Conservation (phyloP, 2,888 invertebrate species). For the Cylloceria caligata region DNA sequence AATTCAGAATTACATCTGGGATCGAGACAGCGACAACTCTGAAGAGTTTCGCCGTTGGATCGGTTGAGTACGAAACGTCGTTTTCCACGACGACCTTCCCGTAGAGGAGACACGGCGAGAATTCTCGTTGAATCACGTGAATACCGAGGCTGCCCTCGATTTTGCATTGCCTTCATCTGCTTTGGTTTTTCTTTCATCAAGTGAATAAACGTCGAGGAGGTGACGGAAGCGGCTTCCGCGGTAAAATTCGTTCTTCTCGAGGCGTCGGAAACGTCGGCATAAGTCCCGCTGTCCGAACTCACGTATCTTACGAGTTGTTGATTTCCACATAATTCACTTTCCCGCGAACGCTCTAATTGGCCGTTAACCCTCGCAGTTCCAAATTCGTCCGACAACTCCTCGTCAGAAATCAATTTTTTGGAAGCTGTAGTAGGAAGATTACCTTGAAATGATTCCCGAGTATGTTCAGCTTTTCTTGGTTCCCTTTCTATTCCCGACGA, state of each 20-base stretch:
- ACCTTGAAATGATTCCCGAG: neutral
- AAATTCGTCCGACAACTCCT: neutral
- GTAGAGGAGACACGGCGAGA: neutral
- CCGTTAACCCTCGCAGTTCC: neutral
- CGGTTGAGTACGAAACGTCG: neutral
- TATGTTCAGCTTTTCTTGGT: neutral
- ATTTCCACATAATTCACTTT: neutral
- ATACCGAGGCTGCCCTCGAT: neutral
- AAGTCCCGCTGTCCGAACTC: conserved; percentile 64
- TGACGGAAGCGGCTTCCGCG: conserved; percentile 45
- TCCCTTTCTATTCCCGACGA: neutral
- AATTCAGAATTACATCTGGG: conserved; percentile 13
- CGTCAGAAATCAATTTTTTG: neutral
- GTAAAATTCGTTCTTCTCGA: conserved; percentile 39
- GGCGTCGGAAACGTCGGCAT: conserved; percentile 62
- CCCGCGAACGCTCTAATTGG: too few species aligned
- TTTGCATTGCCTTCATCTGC: neutral
- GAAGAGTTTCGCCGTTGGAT: neutral
- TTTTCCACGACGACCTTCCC: conserved; percentile 18
- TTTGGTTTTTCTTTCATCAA: conserved; percentile 41
- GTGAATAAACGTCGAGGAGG: conserved; percentile 59
- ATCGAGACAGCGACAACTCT: conserved; percentile 19
- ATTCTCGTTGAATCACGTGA: neutral
- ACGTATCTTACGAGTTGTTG: neutral
- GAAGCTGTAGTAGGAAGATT: too few species aligned